A percentile compares a stretch with the other conserved stretches of the same genome.
Conservation (phyloP, 1,140 invertebrate genomes). For the Gonatopus flavifemur region DNA sequence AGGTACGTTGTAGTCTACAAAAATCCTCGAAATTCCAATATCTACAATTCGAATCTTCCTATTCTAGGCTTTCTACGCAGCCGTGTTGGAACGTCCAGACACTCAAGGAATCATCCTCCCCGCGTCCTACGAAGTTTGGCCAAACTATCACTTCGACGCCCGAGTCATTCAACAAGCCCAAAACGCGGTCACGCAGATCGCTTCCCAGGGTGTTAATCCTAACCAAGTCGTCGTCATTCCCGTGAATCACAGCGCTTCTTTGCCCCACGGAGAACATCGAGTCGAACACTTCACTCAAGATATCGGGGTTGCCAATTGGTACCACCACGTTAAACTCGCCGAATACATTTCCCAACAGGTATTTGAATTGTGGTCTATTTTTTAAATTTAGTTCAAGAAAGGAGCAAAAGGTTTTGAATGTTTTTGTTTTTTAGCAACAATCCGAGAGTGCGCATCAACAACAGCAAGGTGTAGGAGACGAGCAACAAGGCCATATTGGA, state of each 20-base stretch:
- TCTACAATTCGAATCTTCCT: neutral
- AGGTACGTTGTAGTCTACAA: slow-evolving; percentile 20
- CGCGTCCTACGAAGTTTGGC: slow-evolving; percentile 58
- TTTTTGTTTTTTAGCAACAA: no score
- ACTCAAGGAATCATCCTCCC: slow-evolving; percentile 53
- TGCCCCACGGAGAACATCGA: slow-evolving; percentile 58
- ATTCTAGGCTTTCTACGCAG: slow-evolving; percentile 48
- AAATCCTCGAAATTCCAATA: neutral
- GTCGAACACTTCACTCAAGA: slow-evolving; percentile 76
- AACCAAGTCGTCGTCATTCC: slow-evolving; percentile 38
- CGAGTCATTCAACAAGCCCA: slow-evolving; percentile 55
- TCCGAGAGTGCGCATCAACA: slow-evolving; percentile 14
- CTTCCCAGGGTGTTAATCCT: slow-evolving; percentile 12
- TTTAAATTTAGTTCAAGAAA: slow-evolving; percentile 4
- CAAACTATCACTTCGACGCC: slow-evolving; percentile 55
- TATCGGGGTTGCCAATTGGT: slow-evolving; percentile 69
- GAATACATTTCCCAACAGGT: slow-evolving; percentile 55
- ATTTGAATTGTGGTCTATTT: neutral
- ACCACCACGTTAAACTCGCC: slow-evolving; percentile 66
- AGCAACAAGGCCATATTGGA: slow-evolving; percentile 32
- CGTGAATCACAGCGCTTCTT: slow-evolving; percentile 61
- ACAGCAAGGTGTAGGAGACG: slow-evolving; percentile 50
- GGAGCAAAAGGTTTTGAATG: no score
- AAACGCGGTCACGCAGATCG: slow-evolving; percentile 38
- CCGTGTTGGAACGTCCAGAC: slow-evolving; percentile 50